Conservation (phyloP, 1,140 invertebrate species). For the Chironomus striatipennis region DNA sequence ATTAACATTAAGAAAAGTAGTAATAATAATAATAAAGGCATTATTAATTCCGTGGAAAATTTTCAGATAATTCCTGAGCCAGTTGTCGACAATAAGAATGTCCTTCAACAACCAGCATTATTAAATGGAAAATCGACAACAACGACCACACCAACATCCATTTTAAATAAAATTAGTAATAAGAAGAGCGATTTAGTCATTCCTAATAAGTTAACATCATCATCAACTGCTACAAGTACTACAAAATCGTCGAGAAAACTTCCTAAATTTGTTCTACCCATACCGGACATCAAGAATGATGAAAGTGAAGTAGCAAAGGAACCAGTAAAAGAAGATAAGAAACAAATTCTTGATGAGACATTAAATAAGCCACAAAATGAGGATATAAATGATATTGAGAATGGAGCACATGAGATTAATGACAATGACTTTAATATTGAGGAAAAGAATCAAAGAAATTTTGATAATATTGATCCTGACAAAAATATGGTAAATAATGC, state of each 20-base stretch:
- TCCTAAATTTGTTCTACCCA: constrained; percentile 38
- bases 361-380: constrained; percentile 30
- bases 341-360: constrained; percentile 32
- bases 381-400: constrained; percentile 29
- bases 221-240: constrained; percentile 29
- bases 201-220: constrained; percentile 30
- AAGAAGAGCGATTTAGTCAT: constrained; percentile 26
- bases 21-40: constrained; percentile 26
- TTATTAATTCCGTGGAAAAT: constrained; percentile 41
- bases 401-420: constrained; percentile 38
- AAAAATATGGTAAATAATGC: constrained; percentile 32
- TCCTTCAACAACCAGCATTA: neutral
- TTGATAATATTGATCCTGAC: constrained; percentile 27
- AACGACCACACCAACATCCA: constrained; percentile 28
- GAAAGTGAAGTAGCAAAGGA: constrained; percentile 31
- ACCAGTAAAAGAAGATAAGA: constrained; percentile 35
- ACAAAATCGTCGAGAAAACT: constrained; percentile 30
- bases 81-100: constrained; percentile 24
- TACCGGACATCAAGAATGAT: constrained; percentile 32
- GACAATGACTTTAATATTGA: constrained; percentile 30
- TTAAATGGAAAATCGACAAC: constrained; percentile 24
- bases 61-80: constrained; percentile 39
- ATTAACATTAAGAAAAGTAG: neutral
- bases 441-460: constrained; percentile 30
- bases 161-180: too few species aligned